These are phyloP conservation scores for Syngnathus acus DNA, from an alignment of 2,797 vertebrate genomes.

Conservation along the genomic window DNA sequence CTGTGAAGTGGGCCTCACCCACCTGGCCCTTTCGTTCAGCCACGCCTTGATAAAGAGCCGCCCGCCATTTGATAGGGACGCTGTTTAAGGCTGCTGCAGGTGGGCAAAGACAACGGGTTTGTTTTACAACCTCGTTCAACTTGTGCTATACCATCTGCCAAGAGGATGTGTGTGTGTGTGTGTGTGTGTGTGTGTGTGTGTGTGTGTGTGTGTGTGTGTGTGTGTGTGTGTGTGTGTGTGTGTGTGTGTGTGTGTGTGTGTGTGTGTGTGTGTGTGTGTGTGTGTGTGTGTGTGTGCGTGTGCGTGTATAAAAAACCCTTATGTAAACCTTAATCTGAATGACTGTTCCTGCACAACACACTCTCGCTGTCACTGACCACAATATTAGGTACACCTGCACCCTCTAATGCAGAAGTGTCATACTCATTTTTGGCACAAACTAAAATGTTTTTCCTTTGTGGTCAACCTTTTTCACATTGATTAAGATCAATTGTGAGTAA, in stretches of 20 bases:
- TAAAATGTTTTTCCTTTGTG: not conserved
- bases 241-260: no score
- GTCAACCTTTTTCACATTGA: not conserved
- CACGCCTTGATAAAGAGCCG: constrained; percentile 69
- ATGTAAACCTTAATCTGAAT: not conserved
- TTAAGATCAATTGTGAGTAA: not conserved
- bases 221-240: no score
- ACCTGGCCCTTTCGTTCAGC: constrained; percentile 32
- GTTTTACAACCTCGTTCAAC: constrained; percentile 69
- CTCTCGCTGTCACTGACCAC: not conserved
- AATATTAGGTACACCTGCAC: not conserved
- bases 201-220: not conserved
- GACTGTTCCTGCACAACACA: not conserved
- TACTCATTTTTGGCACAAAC: no score
- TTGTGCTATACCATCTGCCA: constrained; percentile 67
- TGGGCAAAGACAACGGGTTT: constrained; percentile 71
- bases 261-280: no score
- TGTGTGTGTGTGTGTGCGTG: not conserved
- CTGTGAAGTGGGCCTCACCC: constrained; percentile 2
- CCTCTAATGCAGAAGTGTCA: not conserved
- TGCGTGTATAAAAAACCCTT: constrained; percentile 4
- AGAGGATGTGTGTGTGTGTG: constrained; percentile 12
- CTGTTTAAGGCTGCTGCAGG: constrained; percentile 60
- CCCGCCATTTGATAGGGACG: constrained; percentile 68
- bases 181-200: not conserved